A percentile compares a stretch with the other conserved stretches of the same genome.
These are phyloP conservation scores for Halcyon senegalensis DNA, from an alignment of 2,113 vertebrate species.

Conservation along the genomic window DNA sequence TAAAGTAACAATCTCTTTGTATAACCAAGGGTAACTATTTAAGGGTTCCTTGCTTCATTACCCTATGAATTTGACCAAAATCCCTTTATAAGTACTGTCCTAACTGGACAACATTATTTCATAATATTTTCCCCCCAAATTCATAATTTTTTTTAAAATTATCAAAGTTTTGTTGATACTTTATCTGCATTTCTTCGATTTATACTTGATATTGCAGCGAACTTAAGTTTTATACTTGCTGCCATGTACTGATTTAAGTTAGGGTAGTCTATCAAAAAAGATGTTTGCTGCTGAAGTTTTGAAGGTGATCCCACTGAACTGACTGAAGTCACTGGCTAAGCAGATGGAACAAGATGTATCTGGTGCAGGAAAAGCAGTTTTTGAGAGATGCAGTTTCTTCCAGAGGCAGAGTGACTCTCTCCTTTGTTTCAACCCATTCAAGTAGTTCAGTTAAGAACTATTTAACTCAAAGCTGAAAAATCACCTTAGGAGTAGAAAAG, in stretches of 20 bases:
- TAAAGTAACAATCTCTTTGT: background rate
- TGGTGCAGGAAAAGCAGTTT: background rate
- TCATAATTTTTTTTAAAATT: background rate
- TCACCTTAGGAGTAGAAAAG: background rate
- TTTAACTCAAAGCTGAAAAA: constrained; percentile 33
- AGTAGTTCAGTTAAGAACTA: background rate
- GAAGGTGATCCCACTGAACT: background rate
- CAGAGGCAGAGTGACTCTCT: background rate
- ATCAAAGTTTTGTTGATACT: background rate
- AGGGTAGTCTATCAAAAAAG: background rate
- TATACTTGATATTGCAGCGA: background rate
- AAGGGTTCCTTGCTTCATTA: background rate
- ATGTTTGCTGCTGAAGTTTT: background rate
- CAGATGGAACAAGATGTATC: background rate
- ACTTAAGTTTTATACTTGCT: background rate
- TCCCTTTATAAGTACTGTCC: background rate
- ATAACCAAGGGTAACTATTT: background rate
- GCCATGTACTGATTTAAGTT: background rate
- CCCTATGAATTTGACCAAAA: background rate
- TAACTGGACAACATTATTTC: background rate
- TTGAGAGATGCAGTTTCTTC: background rate
- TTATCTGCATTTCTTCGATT: background rate
- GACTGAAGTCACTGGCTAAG: background rate
- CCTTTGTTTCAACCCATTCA: constrained; percentile 32
- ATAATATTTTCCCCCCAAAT: background rate